Conservation (phyloP, 53 echinoderm and acorn worm species). For the Antedon mediterranea region DNA sequence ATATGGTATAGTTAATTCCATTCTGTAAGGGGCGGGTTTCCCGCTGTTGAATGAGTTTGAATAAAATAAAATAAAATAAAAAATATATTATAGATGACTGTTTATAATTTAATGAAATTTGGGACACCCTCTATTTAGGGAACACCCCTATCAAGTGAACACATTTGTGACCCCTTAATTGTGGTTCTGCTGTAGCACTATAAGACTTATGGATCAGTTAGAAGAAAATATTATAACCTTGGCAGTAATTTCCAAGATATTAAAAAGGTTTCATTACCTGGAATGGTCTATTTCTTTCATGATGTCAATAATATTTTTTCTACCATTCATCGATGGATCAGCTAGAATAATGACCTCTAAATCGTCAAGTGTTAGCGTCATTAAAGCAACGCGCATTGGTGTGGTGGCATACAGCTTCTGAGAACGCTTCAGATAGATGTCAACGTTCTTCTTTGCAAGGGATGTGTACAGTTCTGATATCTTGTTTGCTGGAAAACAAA, state of each 20-base stretch:
- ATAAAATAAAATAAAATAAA: no score
- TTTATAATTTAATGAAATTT: no score
- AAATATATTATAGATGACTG: no score
- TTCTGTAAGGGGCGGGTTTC: no score
- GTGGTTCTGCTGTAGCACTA: no score
- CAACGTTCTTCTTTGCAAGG: conserved; percentile 78
- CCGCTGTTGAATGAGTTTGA: no score
- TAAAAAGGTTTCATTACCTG: conserved; percentile 25
- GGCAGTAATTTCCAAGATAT: background rate
- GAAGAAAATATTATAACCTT: background rate
- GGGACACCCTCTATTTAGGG: no score
- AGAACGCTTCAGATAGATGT: conserved; percentile 91
- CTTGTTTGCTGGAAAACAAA: conserved; percentile 37
- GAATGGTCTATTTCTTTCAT: conserved; percentile 79
- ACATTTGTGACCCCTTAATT: no score
- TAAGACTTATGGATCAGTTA: no score
- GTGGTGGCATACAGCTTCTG: conserved; percentile 65
- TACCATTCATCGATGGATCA: conserved; percentile 89
- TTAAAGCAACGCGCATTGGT: conserved; percentile 47
- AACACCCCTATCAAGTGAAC: no score
- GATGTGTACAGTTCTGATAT: conserved; percentile 72
- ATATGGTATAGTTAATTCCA: no score
- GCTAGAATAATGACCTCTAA: conserved; percentile 43
- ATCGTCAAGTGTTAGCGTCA: conserved; percentile 39
- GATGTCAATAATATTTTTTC: conserved; percentile 56